These are phyloP conservation scores for Bufotes viridis DNA, from an alignment of 2,797 vertebrate species.

Conservation along the genomic window DNA sequence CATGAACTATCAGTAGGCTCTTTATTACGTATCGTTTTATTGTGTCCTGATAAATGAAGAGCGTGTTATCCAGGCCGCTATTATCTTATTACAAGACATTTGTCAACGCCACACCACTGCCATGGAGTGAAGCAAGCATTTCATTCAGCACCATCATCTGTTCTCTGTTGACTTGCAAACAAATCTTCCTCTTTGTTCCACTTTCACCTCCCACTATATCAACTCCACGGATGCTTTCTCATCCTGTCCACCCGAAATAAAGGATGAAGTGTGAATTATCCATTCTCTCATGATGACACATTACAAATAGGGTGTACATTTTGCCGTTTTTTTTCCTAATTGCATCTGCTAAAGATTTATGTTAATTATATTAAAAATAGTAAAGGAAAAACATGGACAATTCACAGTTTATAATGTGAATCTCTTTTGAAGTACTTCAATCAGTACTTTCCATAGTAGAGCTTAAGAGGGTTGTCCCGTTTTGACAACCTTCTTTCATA, in stretches of 20 bases:
- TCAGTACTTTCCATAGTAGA: not conserved
- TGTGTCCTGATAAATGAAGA: conserved; percentile 46
- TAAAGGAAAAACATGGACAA: not conserved
- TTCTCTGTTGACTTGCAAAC: conserved; percentile 22
- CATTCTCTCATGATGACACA: not conserved
- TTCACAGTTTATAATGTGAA: not conserved
- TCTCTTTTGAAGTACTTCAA: not conserved
- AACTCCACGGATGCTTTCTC: not conserved
- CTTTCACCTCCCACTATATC: conserved; percentile 1
- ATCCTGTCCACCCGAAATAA: not conserved
- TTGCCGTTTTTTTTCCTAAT: not conserved
- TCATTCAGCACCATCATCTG: conserved; percentile 53
- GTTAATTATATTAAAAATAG: not conserved
- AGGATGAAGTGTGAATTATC: conserved; percentile 5
- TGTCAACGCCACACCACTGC: conserved; percentile 48
- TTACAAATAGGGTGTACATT: not conserved
- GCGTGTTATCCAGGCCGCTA: conserved; percentile 29
- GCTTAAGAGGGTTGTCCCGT: not conserved
- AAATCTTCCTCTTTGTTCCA: conserved; percentile 28
- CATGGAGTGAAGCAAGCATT: conserved; percentile 35
- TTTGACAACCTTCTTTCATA: too few species aligned
- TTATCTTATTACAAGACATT: conserved; percentile 56
- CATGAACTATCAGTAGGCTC: conserved; percentile 25
- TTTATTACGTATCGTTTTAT: conserved; percentile 47
- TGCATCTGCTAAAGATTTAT: not conserved